phyloP scores from a whole-genome alignment of 92 coral and sea anemone genomes.

The Actinostola sp. region DNA sequence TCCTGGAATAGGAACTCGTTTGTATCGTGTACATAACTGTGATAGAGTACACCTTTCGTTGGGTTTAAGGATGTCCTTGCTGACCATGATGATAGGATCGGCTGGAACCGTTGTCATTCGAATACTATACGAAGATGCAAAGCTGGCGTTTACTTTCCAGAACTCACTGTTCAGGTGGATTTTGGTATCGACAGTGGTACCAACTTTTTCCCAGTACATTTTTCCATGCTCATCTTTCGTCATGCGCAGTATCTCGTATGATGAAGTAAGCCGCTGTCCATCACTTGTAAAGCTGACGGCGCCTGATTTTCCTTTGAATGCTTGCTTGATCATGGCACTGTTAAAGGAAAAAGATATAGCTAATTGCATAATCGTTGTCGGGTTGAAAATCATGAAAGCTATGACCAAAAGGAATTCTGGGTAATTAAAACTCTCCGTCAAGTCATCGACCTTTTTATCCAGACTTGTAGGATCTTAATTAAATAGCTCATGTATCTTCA shows the following conservation, averaged over 20 bases:
- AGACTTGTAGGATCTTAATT: too few relatives aligned
- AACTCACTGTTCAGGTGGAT: conserved; percentile 39
- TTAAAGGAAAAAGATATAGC: too few relatives aligned
- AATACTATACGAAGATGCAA: conserved; percentile 16
- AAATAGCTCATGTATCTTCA: too few relatives aligned
- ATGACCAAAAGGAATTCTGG: too few relatives aligned
- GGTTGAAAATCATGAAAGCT: too few relatives aligned
- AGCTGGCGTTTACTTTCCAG: conserved; percentile 39
- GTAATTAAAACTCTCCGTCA: too few relatives aligned
- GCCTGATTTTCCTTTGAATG: conserved; percentile 53
- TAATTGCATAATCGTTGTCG: too few relatives aligned
- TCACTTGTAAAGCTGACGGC: conserved; percentile 31
- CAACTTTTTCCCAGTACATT: conserved; percentile 56
- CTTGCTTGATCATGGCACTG: conserved; percentile 37
- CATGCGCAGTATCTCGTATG: conserved; percentile 59
- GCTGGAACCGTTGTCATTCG: conserved; percentile 64
- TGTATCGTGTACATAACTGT: conserved; percentile 49
- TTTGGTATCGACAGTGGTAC: conserved; percentile 30
- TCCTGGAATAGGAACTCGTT: conserved; percentile 10
- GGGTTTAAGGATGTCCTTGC: conserved; percentile 21
- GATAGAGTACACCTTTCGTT: conserved; percentile 58
- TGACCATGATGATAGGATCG: conserved; percentile 62
- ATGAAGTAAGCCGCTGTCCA: conserved; percentile 44
- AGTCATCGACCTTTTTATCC: too few relatives aligned
- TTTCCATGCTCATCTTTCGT: neutral